phyloP scores from a whole-genome alignment of 35 echinoderm and acorn worm species.

The Ptychodera flava region DNA sequence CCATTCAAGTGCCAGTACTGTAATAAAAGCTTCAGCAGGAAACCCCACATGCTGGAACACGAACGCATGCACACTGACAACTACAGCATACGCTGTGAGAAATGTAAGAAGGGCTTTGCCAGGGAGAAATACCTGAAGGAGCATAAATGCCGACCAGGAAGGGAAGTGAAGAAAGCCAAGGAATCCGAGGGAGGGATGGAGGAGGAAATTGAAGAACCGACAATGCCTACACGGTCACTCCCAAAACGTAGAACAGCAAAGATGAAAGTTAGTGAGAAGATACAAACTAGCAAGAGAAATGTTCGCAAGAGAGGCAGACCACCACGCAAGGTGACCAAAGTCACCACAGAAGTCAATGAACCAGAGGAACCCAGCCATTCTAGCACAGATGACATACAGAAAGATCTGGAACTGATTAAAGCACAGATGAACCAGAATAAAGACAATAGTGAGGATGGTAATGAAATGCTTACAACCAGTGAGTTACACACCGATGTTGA shows the following conservation, averaged over 20 bases:
- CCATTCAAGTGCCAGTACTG: slow-evolving; percentile 84
- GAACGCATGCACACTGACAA: slow-evolving; percentile 75
- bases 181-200: background rate
- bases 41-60: slow-evolving; percentile 67
- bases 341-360: background rate
- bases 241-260: background rate
- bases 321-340: background rate
- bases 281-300: background rate
- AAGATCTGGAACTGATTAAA: slow-evolving; percentile 15
- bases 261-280: background rate
- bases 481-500: background rate
- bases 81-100: slow-evolving; percentile 57
- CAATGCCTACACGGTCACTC: background rate
- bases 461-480: background rate
- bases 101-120: slow-evolving; percentile 83
- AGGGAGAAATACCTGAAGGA: slow-evolving; percentile 2
- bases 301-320: background rate
- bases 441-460: background rate
- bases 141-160: background rate
- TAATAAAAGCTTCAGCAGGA: slow-evolving; percentile 58
- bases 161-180: background rate
- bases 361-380: background rate
- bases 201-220: background rate
- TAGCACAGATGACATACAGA: background rate
- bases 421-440: slow-evolving; percentile 16